These are phyloP conservation scores for Raja brachyura DNA, from an alignment of 2,113 vertebrate genomes.

Conservation along the genomic window DNA sequence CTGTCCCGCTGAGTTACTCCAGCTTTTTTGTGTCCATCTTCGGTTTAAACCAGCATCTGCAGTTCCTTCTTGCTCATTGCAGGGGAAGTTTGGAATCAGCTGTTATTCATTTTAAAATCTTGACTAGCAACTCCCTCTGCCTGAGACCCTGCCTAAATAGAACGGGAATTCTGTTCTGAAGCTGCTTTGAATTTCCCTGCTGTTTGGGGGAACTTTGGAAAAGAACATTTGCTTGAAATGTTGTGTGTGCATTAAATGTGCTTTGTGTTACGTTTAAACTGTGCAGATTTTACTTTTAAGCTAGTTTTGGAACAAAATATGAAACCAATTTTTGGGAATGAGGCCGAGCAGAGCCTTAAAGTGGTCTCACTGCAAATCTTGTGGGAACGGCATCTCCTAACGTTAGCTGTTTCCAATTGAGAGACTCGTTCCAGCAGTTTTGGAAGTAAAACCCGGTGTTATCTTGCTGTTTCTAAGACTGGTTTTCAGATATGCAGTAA, in stretches of 20 bases:
- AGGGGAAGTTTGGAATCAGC: background rate
- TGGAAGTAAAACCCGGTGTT: background rate
- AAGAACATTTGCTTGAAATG: background rate
- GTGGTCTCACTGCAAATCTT: background rate
- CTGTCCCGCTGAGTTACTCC: too few relatives aligned
- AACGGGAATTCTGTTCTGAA: background rate
- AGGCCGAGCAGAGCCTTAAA: background rate
- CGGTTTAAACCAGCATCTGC: too few relatives aligned
- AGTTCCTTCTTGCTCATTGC: too few relatives aligned
- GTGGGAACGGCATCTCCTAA: background rate
- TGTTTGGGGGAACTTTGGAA: background rate
- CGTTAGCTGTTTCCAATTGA: conserved; percentile 7
- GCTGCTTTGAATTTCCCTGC: conserved; percentile 11
- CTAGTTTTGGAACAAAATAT: background rate
- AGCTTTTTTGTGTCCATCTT: too few relatives aligned
- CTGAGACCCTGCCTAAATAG: background rate
- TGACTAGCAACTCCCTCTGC: background rate
- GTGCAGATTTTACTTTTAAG: background rate
- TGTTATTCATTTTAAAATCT: background rate
- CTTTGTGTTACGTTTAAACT: conserved; percentile 3
- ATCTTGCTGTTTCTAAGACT: background rate
- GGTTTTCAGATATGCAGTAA: background rate
- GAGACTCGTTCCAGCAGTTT: background rate
- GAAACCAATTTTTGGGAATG: background rate
- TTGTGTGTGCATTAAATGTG: background rate